Evolutionary conservation across 2,888 invertebrate species (phyloP).

Genomic region (Pomacea canaliculata): DNA sequence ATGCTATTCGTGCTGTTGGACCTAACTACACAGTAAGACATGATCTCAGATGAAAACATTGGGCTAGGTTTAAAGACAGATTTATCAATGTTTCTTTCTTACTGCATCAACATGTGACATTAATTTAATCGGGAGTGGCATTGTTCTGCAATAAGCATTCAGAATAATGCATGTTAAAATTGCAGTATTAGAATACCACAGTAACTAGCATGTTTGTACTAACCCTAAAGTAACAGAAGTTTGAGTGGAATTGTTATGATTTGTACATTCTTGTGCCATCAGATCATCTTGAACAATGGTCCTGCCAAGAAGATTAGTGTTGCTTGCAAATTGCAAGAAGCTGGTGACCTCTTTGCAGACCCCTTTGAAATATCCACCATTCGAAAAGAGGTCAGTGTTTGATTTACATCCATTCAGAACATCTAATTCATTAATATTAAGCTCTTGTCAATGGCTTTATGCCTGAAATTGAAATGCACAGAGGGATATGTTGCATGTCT

Average conservation of each 20-base stretch:
- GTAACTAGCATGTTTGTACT: no score
- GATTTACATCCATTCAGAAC: no score
- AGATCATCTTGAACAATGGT: constrained; percentile 82
- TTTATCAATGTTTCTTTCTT: background rate
- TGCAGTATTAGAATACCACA: no score
- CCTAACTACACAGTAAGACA: constrained; percentile 75
- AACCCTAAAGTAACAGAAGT: no score
- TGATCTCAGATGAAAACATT: background rate
- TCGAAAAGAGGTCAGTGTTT: constrained; percentile 62
- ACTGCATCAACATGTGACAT: no score
- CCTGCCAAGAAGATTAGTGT: constrained; percentile 76
- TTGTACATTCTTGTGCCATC: background rate
- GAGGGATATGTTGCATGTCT: no score
- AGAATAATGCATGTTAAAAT: background rate
- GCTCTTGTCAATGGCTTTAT: no score
- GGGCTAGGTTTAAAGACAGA: background rate
- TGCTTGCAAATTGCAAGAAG: constrained; percentile 76
- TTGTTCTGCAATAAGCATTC: no score
- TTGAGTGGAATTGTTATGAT: no score
- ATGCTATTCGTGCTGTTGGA: constrained; percentile 77
- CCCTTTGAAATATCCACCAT: constrained; percentile 80
- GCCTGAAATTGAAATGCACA: no score
- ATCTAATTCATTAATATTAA: no score
- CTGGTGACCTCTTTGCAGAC: constrained; percentile 81
- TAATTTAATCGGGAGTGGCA: background rate